These are phyloP conservation scores for Liopterus haemorrhoidalis DNA, from an alignment of 2,888 invertebrate species.

Conservation along the genomic window DNA sequence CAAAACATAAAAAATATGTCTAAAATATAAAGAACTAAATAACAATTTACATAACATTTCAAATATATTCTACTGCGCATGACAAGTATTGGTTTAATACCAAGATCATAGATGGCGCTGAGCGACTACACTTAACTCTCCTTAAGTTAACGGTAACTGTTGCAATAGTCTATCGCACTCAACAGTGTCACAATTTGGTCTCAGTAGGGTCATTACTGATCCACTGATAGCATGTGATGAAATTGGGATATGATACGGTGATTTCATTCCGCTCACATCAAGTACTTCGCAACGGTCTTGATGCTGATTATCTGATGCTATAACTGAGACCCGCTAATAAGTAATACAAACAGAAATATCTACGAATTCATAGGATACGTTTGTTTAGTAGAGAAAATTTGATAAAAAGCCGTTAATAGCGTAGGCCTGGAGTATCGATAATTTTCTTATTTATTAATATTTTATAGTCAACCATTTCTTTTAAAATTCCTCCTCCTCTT, in stretches of 20 bases:
- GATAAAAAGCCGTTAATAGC: too few relatives aligned
- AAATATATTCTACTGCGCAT: neutral
- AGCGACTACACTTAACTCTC: neutral
- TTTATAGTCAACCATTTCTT: too few relatives aligned
- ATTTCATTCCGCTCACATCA: constrained; percentile 41
- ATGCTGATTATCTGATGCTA: constrained; percentile 40
- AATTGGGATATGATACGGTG: constrained; percentile 37
- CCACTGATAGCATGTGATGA: constrained; percentile 42
- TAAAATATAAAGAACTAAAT: too few relatives aligned
- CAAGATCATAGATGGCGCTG: neutral
- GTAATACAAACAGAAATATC: too few relatives aligned
- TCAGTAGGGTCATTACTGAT: constrained; percentile 43
- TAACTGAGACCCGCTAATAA: too few relatives aligned
- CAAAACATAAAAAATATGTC: too few relatives aligned
- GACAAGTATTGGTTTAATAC: neutral
- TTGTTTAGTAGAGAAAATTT: too few relatives aligned
- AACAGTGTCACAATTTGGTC: constrained; percentile 25
- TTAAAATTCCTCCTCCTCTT: too few relatives aligned
- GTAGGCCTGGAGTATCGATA: too few relatives aligned
- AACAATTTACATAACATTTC: too few relatives aligned
- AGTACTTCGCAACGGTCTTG: constrained; percentile 37
- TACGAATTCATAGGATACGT: too few relatives aligned
- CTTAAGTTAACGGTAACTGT: neutral
- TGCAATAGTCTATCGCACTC: neutral
- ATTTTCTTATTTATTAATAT: too few relatives aligned